These are phyloP conservation scores for Cryptocheilus praepositus DNA, from an alignment of 2,888 invertebrate genomes.

Conservation along the genomic window DNA sequence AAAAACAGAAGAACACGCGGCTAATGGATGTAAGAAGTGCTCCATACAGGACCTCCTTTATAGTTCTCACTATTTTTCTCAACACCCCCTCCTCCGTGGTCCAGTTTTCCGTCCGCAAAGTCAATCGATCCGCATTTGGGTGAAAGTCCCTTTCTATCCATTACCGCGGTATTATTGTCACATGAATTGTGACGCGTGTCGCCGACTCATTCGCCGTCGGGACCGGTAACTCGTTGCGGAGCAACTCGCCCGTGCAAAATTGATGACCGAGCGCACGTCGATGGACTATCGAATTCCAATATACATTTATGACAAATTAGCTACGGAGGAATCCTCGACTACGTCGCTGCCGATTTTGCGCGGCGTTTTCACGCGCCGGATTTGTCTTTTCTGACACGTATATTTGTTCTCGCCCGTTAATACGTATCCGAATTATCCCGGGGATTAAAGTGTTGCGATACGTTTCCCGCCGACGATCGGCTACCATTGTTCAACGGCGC, in stretches of 20 bases:
- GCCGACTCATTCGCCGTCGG: not conserved
- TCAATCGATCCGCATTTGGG: too few species aligned
- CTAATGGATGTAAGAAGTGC: too few species aligned
- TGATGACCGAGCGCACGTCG: conserved; percentile 3
- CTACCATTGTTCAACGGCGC: not conserved
- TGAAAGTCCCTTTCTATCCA: too few species aligned
- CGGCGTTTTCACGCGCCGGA: too few species aligned
- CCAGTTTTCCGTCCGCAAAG: too few species aligned
- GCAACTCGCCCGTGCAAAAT: too few species aligned
- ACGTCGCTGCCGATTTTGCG: conserved; percentile 23
- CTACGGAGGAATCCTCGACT: conserved; percentile 7
- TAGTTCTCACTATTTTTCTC: conserved; percentile 1
- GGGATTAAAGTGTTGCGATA: conserved; percentile 36
- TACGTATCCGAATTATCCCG: conserved; percentile 37
- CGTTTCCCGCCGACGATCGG: conserved; percentile 15
- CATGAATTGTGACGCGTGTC: conserved; percentile 10
- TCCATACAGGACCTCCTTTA: too few species aligned
- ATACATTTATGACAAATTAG: conserved; percentile 43
- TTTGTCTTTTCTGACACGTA: conserved; percentile 20
- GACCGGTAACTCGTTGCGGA: conserved; percentile 3
- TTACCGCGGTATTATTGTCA: not conserved
- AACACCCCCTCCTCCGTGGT: too few species aligned
- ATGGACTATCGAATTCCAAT: conserved; percentile 20
- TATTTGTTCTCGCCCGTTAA: conserved; percentile 35
- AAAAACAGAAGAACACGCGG: too few species aligned